phyloP scores from a whole-genome alignment of 37 sponge, comb jelly and placozoan species.

The Hormiphora californensis region DNA sequence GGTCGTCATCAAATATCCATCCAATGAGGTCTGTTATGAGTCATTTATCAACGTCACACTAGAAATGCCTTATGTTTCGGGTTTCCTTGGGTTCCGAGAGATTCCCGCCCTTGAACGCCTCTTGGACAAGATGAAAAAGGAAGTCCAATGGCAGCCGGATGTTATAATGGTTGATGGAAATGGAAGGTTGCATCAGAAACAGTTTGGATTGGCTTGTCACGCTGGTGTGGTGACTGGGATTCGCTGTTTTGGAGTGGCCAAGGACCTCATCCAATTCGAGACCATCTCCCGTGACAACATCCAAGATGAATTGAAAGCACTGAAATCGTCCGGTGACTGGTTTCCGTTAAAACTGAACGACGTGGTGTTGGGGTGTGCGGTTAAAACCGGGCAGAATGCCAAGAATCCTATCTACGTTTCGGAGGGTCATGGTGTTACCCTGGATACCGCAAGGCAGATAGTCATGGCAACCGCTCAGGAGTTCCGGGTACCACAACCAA shows the following conservation, averaged over 20 bases:
- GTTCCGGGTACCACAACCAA: constrained; percentile 85
- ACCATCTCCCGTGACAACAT: constrained; percentile 60
- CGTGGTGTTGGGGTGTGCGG: constrained; percentile 57
- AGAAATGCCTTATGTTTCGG: constrained; percentile 75
- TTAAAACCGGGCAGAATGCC: constrained; percentile 64
- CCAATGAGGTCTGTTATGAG: too few species aligned
- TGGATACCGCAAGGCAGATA: constrained; percentile 75
- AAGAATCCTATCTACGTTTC: constrained; percentile 93
- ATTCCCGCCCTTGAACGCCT: constrained; percentile 65
- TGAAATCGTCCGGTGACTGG: background rate
- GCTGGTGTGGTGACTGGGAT: constrained; percentile 85
- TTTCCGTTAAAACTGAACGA: background rate
- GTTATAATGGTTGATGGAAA: constrained; percentile 95
- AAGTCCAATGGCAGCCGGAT: constrained; percentile 67
- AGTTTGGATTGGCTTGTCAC: constrained; percentile 89
- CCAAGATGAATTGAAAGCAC: background rate
- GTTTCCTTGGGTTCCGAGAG: constrained; percentile 93
- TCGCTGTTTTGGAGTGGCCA: constrained; percentile 87
- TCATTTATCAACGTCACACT: background rate
- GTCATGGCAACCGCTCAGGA: constrained; percentile 62
- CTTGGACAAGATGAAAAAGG: constrained; percentile 56
- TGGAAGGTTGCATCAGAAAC: constrained; percentile 88
- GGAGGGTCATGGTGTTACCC: constrained; percentile 84
- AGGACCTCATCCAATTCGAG: constrained; percentile 79
- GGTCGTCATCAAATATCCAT: background rate